phyloP scores from a whole-genome alignment of 2,113 vertebrate genomes.

The Panthera uncia region DNA sequence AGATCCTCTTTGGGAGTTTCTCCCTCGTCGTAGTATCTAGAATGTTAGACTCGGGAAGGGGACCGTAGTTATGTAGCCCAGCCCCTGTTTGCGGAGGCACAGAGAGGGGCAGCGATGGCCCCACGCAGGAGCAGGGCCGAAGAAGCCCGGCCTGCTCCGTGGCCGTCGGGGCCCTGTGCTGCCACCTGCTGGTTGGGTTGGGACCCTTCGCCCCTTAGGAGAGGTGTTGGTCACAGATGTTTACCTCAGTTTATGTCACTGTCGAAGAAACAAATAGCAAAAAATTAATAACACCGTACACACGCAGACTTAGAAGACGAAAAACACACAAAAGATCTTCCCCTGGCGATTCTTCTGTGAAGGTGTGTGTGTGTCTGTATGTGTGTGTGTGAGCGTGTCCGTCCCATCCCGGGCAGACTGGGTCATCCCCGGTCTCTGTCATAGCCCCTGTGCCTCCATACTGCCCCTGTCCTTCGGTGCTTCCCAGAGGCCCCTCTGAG shows the following conservation, averaged over 20 bases:
- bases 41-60: slow-evolving; percentile 70
- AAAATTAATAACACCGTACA: slow-evolving; percentile 58
- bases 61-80: slow-evolving; percentile 68
- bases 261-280: slow-evolving; percentile 83
- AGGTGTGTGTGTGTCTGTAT: background rate
- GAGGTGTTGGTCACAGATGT: slow-evolving; percentile 85
- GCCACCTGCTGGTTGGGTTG: slow-evolving; percentile 50
- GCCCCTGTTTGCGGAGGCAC: background rate
- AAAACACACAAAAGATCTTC: background rate
- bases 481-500: slow-evolving; percentile 76
- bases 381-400: background rate
- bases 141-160: background rate
- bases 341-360: slow-evolving; percentile 32
- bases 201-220: slow-evolving; percentile 80
- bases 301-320: slow-evolving; percentile 51
- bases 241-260: slow-evolving; percentile 89
- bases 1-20: slow-evolving; percentile 65
- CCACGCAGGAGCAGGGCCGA: background rate
- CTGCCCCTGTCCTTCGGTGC: slow-evolving; percentile 72
- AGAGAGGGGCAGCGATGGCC: background rate
- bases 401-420: background rate
- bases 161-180: rapidly evolving
- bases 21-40: slow-evolving; percentile 78
- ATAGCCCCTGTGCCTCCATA: background rate
- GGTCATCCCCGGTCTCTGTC: background rate